These are phyloP conservation scores for Vollenhovia emeryi DNA, from an alignment of 1,140 invertebrate genomes.

Conservation along the genomic window DNA sequence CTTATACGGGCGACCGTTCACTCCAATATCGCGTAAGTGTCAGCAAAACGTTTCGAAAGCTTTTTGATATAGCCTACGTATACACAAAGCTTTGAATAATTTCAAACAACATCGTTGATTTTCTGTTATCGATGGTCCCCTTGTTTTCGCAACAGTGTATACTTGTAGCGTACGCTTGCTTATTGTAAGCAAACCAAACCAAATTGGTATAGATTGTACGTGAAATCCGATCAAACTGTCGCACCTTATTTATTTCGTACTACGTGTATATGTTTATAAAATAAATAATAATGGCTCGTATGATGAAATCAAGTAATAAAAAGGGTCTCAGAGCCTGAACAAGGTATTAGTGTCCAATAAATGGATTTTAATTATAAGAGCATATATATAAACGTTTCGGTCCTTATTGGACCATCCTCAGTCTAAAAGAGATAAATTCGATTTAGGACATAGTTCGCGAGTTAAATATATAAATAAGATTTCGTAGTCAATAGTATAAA, in stretches of 20 bases:
- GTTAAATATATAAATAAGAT: no score
- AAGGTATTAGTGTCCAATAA: no score
- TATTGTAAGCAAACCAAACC: constrained; percentile 54
- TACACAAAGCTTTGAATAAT: constrained; percentile 57
- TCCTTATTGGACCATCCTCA: no score
- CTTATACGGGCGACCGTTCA: constrained; percentile 85
- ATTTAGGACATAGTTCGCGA: no score
- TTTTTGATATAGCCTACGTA: constrained; percentile 23
- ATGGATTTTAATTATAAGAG: no score
- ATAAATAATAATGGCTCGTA: no score
- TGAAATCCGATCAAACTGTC: constrained; percentile 26
- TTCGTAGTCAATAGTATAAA: no score
- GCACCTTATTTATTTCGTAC: constrained; percentile 17
- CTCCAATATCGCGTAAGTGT: constrained; percentile 83
- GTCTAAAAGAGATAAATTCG: no score
- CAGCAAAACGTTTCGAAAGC: background rate
- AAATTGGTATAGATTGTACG: constrained; percentile 48
- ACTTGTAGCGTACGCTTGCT: constrained; percentile 60
- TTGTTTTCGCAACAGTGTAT: constrained; percentile 50
- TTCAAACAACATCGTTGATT: constrained; percentile 33
- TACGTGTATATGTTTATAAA: background rate
- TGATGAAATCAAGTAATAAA: no score
- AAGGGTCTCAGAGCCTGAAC: no score
- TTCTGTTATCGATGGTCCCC: constrained; percentile 34
- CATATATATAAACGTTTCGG: no score